phyloP scores from a whole-genome alignment of 1,140 invertebrate species.

The Trichomalopsis sarcophagae region DNA sequence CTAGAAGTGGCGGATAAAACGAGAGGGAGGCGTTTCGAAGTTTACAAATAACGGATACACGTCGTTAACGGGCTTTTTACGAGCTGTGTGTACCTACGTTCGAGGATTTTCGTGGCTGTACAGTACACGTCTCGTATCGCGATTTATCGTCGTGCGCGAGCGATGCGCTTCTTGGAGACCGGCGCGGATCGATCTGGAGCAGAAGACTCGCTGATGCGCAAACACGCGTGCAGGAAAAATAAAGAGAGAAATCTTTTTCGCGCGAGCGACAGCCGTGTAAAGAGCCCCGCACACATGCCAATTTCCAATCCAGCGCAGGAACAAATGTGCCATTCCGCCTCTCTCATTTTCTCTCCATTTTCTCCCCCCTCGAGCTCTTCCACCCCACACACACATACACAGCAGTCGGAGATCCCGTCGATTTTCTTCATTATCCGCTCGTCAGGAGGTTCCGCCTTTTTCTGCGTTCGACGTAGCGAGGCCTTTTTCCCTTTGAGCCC shows the following conservation, averaged over 20 bases:
- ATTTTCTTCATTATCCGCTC: slow-evolving; percentile 27
- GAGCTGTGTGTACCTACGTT: neutral
- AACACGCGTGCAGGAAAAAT: neutral
- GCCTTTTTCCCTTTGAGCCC: neutral
- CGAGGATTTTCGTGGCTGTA: neutral
- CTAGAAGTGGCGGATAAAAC: neutral
- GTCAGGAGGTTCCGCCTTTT: neutral
- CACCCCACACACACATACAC: neutral
- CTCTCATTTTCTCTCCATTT: neutral
- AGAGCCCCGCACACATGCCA: neutral
- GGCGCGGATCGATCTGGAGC: too few species aligned
- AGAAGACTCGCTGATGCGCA: too few species aligned
- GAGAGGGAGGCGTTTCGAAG: neutral
- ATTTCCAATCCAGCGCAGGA: neutral
- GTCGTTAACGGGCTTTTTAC: slow-evolving; percentile 1
- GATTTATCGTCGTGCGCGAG: too few species aligned
- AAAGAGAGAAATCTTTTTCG: neutral
- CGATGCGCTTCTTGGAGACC: too few species aligned
- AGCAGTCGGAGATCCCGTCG: slow-evolving; percentile 2
- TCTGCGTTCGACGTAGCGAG: neutral
- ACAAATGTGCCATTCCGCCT: neutral
- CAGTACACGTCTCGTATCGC: too few species aligned
- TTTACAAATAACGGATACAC: neutral
- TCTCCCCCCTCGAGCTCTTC: too few species aligned
- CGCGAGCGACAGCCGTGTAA: too few species aligned